Conservation (phyloP, 2,888 invertebrate genomes). For the Stomorhina lunata region DNA sequence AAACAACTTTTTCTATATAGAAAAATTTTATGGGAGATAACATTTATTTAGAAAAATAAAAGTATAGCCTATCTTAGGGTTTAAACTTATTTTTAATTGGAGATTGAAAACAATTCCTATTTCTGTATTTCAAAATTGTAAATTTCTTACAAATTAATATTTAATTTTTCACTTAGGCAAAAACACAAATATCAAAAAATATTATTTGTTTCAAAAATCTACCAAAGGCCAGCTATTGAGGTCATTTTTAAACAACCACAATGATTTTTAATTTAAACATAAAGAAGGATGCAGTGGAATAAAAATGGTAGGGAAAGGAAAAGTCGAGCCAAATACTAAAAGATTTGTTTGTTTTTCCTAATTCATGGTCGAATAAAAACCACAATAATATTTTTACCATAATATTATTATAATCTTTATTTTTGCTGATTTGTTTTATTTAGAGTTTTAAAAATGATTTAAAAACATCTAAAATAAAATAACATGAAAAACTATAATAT, state of each 20-base stretch:
- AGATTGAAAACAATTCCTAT: too few species aligned
- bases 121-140: too few species aligned
- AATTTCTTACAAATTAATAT: too few species aligned
- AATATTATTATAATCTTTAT: slow-evolving; percentile 31
- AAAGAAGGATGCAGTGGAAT: neutral
- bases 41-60: too few species aligned
- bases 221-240: neutral
- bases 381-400: slow-evolving; percentile 37
- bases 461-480: slow-evolving; percentile 33
- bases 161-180: neutral
- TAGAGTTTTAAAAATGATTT: slow-evolving; percentile 29
- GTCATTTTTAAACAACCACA: neutral
- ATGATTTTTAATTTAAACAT: neutral
- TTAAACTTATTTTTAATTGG: too few species aligned
- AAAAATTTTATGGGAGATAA: too few species aligned
- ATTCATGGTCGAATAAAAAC: slow-evolving; percentile 45
- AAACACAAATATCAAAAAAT: too few species aligned
- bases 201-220: neutral
- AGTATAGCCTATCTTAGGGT: too few species aligned
- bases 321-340: neutral
- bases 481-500: neutral
- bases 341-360: slow-evolving; percentile 34
- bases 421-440: too few species aligned
- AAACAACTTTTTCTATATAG: too few species aligned
- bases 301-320: neutral